These are phyloP conservation scores for Onchidella celtica DNA, from an alignment of 2,888 invertebrate genomes.

Conservation along the genomic window DNA sequence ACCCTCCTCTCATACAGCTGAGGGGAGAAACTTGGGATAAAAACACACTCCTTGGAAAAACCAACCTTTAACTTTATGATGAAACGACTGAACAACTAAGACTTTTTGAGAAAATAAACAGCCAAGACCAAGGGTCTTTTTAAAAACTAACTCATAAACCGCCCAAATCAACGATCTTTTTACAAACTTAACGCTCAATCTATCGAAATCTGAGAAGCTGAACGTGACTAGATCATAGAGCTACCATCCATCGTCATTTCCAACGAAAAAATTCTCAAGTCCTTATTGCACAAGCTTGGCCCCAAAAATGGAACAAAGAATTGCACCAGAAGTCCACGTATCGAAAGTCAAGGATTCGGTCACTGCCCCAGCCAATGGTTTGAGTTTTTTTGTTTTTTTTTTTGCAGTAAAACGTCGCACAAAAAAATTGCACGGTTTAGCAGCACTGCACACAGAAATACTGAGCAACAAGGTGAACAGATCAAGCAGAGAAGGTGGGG, in stretches of 20 bases:
- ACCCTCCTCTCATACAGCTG: too few relatives aligned
- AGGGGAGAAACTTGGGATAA: not conserved
- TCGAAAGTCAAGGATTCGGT: slow-evolving; percentile 41
- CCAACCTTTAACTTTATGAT: too few relatives aligned
- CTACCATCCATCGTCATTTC: slow-evolving; percentile 47
- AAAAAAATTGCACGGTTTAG: slow-evolving; percentile 1
- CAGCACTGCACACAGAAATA: too few relatives aligned
- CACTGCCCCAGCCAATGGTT: slow-evolving; percentile 49
- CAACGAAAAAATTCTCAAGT: not conserved
- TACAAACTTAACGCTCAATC: too few relatives aligned
- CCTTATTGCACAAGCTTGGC: slow-evolving; percentile 31
- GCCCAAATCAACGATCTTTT: too few relatives aligned
- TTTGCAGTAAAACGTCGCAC: not conserved
- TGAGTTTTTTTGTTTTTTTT: slow-evolving; percentile 20
- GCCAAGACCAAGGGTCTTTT: too few relatives aligned
- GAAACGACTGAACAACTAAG: too few relatives aligned
- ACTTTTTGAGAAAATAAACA: too few relatives aligned
- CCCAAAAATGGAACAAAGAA: slow-evolving; percentile 23
- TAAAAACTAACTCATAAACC: too few relatives aligned
- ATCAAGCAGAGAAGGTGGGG: too few relatives aligned
- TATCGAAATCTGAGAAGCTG: too few relatives aligned
- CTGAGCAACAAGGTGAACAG: too few relatives aligned
- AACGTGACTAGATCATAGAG: not conserved
- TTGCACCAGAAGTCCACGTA: slow-evolving; percentile 33
- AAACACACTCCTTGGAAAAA: not conserved